Percentiles rank a stretch among this genome's conserved stretches.
phyloP scores from a whole-genome alignment of 2,797 vertebrate species.

The Ispidina picta region DNA sequence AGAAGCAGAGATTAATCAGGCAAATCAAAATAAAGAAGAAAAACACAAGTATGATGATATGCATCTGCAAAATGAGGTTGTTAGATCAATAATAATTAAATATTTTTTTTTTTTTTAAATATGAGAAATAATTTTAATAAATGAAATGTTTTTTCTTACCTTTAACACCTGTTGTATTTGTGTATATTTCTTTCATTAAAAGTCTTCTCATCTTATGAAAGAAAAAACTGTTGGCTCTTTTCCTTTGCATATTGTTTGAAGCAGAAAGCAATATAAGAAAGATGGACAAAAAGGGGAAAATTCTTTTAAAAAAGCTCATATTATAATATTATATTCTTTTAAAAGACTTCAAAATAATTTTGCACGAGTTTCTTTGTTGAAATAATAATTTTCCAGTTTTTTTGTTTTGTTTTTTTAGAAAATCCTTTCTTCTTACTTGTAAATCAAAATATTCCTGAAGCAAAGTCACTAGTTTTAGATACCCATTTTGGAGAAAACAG shows the following conservation, averaged over 20 bases:
- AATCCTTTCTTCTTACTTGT: not conserved
- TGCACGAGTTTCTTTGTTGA: not conserved
- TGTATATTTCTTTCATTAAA: not conserved
- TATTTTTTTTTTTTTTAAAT: not conserved
- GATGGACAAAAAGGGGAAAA: not conserved
- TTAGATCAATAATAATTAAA: not conserved
- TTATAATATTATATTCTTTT: not conserved
- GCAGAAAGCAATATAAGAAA: not conserved
- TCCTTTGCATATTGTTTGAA: not conserved
- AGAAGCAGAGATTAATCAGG: not conserved
- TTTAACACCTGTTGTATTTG: not conserved
- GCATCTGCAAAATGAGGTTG: not conserved
- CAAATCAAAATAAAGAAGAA: constrained; percentile 23
- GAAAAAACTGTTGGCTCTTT: not conserved
- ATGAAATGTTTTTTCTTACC: not conserved
- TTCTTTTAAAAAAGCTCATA: not conserved
- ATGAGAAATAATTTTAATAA: not conserved
- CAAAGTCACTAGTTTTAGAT: not conserved
- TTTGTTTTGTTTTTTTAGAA: not conserved
- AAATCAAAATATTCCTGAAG: not conserved
- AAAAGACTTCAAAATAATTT: not conserved
- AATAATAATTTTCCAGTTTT: not conserved
- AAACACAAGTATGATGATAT: not conserved
- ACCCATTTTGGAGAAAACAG: not conserved
- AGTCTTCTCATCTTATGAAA: not conserved